Evolutionary conservation across 2,113 vertebrate genomes (phyloP).

Genomic region (Corythornis madagascariensis): DNA sequence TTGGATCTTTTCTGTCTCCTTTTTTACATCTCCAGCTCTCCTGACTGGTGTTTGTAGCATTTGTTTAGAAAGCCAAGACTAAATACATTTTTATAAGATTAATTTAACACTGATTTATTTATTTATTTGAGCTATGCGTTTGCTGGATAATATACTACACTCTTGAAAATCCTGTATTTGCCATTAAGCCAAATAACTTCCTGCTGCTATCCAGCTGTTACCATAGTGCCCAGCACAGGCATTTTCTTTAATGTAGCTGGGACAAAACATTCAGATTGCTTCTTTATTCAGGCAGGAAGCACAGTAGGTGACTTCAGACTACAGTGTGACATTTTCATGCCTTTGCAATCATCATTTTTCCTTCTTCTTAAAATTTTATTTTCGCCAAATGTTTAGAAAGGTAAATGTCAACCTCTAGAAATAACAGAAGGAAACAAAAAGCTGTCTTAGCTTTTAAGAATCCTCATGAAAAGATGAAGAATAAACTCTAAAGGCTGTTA

Average conservation of each 20-base stretch:
- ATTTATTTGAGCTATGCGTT: neutral
- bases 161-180: neutral
- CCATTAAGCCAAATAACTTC: neutral
- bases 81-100: neutral
- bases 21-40: neutral
- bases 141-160: neutral
- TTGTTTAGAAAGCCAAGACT: neutral
- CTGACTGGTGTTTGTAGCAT: neutral
- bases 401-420: neutral
- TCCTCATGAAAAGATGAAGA: neutral
- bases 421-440: neutral
- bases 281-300: constrained; percentile 1
- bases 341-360: neutral
- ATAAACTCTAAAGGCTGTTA: neutral
- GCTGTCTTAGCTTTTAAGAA: neutral
- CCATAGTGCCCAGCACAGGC: neutral
- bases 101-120: neutral
- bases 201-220: constrained; percentile 13
- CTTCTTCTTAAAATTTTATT: neutral
- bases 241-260: neutral
- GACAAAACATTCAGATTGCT: neutral
- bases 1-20: neutral
- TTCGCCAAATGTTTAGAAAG: neutral
- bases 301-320: constrained; percentile 2
- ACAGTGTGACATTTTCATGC: neutral